Conservation (phyloP, 2,888 invertebrate species). For the Ptychoptera albimana region DNA sequence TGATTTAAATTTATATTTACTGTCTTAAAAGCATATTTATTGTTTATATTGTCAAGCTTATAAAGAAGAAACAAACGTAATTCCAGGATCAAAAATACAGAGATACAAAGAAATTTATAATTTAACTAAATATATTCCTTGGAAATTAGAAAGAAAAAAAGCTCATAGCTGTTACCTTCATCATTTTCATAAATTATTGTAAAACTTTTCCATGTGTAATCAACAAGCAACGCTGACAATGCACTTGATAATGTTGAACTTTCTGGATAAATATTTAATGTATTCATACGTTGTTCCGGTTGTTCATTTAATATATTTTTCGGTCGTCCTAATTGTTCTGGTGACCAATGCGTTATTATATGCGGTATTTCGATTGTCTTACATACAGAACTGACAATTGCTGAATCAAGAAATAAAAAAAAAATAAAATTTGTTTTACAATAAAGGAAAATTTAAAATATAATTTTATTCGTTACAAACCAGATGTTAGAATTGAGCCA, state of each 20-base stretch:
- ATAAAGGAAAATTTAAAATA: not conserved
- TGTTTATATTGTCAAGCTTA: no score
- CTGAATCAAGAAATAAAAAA: constrained; percentile 11
- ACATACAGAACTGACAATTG: constrained; percentile 37
- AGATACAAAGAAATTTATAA: no score
- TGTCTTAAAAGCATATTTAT: no score
- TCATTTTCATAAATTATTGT: constrained; percentile 72
- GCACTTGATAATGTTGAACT: constrained; percentile 47
- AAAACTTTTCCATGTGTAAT: constrained; percentile 64
- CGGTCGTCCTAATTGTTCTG: constrained; percentile 18
- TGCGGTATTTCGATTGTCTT: constrained; percentile 47
- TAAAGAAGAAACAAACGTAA: no score
- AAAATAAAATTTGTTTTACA: not conserved
- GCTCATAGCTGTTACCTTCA: no score
- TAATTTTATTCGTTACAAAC: constrained; percentile 11
- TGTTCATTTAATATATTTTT: constrained; percentile 30
- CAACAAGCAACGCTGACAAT: constrained; percentile 53
- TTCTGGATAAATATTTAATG: constrained; percentile 56
- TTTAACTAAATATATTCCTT: no score
- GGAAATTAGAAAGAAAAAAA: no score
- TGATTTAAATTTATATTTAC: no score
- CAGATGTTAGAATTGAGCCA: constrained; percentile 27
- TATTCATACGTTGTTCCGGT: constrained; percentile 33
- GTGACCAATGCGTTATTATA: constrained; percentile 40
- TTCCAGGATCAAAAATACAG: no score